These are phyloP conservation scores for Raja brachyura DNA, from an alignment of 2,113 vertebrate species.

Conservation along the genomic window DNA sequence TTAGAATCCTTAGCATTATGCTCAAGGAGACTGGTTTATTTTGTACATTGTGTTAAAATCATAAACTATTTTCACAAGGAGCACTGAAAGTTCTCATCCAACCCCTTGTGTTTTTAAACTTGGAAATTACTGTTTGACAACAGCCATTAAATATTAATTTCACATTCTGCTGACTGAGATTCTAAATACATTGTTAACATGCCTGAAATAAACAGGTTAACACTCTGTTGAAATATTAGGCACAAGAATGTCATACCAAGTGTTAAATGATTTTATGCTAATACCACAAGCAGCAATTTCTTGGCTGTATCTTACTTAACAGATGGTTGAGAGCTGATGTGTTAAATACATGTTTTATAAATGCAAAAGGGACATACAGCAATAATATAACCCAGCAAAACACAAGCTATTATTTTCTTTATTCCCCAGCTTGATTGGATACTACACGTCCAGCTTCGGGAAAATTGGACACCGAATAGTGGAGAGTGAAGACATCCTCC, in stretches of 20 bases:
- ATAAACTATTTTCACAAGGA: not conserved
- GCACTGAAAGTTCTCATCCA: not conserved
- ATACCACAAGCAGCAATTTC: not conserved
- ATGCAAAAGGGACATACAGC: not conserved
- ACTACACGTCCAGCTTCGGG: too few species aligned
- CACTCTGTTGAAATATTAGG: conserved; percentile 6
- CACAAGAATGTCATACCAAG: not conserved
- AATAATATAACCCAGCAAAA: not conserved
- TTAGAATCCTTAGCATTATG: not conserved
- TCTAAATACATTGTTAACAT: not conserved
- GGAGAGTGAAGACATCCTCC: too few species aligned
- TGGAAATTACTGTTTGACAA: not conserved
- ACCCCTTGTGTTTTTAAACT: not conserved
- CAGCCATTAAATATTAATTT: not conserved
- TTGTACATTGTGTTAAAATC: not conserved
- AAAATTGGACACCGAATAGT: too few species aligned
- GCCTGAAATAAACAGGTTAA: conserved; percentile 16
- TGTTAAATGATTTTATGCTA: not conserved
- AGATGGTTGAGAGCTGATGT: not conserved
- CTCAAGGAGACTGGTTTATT: not conserved
- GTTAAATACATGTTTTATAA: not conserved
- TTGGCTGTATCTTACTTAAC: not conserved
- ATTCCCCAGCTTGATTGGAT: not conserved
- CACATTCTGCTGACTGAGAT: not conserved
- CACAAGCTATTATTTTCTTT: not conserved